Evolutionary conservation across 2,113 vertebrate genomes (phyloP).

Genomic region (Notothenia rossii): DNA sequence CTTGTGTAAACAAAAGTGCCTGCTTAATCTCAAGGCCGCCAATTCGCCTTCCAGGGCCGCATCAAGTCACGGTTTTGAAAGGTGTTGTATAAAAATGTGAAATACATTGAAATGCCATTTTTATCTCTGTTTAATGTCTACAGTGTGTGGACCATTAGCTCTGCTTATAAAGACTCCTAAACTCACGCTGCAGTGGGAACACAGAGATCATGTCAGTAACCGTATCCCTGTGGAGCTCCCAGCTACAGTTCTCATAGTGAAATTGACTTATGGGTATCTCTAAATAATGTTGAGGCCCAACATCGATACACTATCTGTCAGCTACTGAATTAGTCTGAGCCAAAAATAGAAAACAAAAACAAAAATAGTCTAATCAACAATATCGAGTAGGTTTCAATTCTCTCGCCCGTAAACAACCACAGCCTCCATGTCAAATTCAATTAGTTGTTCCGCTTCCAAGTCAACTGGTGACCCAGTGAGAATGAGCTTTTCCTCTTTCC

Average conservation of each 20-base stretch:
- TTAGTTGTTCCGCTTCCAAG: slow-evolving; percentile 50
- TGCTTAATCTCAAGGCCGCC: slow-evolving; percentile 80
- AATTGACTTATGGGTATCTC: slow-evolving; percentile 44
- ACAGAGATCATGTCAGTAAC: slow-evolving; percentile 23
- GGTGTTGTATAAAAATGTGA: slow-evolving; percentile 80
- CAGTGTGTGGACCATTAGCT: slow-evolving; percentile 33
- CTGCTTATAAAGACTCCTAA: slow-evolving; percentile 61
- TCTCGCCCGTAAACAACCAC: slow-evolving; percentile 40
- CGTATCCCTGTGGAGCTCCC: slow-evolving; percentile 36
- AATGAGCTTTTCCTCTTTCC: slow-evolving; percentile 64
- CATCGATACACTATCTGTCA: slow-evolving; percentile 56
- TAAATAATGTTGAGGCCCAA: slow-evolving; percentile 51
- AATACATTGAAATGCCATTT: slow-evolving; percentile 67
- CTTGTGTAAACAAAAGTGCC: slow-evolving; percentile 83
- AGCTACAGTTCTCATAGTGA: slow-evolving; percentile 37
- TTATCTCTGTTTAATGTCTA: slow-evolving; percentile 74
- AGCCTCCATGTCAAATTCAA: slow-evolving; percentile 52
- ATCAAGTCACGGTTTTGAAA: slow-evolving; percentile 82
- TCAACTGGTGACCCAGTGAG: slow-evolving; percentile 55
- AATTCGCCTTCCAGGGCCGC: slow-evolving; percentile 81
- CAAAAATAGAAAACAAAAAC: slow-evolving; percentile 67
- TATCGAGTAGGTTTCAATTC: slow-evolving; percentile 57
- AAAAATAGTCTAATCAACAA: slow-evolving; percentile 70
- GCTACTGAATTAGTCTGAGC: slow-evolving; percentile 49
- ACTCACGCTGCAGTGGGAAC: slow-evolving; percentile 29